Base-by-base conservation (phyloP, 2,888 invertebrate species). In the Venusia cambrica region DNA sequence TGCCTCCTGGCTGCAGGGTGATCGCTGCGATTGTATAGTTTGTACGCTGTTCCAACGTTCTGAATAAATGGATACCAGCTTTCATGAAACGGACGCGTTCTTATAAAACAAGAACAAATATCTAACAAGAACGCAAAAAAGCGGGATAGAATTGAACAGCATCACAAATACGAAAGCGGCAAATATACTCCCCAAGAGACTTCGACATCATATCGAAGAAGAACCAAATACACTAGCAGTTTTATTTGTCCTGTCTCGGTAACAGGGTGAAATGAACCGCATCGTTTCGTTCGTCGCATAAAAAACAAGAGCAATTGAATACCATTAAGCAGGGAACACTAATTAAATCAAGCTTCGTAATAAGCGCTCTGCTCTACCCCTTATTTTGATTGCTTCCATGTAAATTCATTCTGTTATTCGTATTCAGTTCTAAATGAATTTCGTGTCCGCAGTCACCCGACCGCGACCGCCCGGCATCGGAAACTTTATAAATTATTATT, bases 311-410 rank as follows among this genome's bases (percentile, higher is more conserved):
- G 57, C 62, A 60, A 61, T 63, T 60, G 61, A 56, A 58, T 45
- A 51, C 50, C 54, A 71, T 74, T 73, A 71, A 62, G 60, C 72
- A 52, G 51, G 54, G 30, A 39, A 28, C 43, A 52, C 64, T 73
- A 77, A 78, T 79, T 77, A 74, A 76, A 76, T 77, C 63, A 72
- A 70, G 59, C 57, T 54, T 54, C 50, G 58, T 64, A 65, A 64
- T 70, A 62, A 72, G 63, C 61, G 57, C 56, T 54, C 52, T 40
- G 54, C 57, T 54, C 60, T 63, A 66, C 64, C 71, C 71, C 63
- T 70, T 72, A 69, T 71, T 75, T 66, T 73, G 77, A 78, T 76
- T 77, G 69, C 73, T 73, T 67, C 68, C 71, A 75, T 77, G 76
- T 74, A 74, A 74, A 79, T 72, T 68, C 62, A 60, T 53, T 55